These are phyloP conservation scores for Stenodera caucasica DNA, from an alignment of 2,888 invertebrate genomes.

Conservation along the genomic window DNA sequence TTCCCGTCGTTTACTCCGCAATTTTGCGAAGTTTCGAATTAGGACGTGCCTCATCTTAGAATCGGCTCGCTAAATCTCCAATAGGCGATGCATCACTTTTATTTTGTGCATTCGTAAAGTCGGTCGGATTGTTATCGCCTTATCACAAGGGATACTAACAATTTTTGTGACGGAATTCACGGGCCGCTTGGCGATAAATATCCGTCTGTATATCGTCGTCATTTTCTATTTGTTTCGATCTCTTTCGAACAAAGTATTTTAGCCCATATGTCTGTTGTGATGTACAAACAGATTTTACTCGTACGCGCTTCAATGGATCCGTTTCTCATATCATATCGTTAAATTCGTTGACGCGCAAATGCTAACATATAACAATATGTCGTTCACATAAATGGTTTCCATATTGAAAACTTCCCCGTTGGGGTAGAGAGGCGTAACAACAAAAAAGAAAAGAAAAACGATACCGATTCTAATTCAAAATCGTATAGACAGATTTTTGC, in stretches of 20 bases:
- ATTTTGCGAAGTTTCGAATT: no score
- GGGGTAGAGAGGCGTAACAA: no score
- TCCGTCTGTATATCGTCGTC: constrained; percentile 12
- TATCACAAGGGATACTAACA: no score
- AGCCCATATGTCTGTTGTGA: constrained; percentile 42
- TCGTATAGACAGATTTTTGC: neutral
- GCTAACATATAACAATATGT: constrained; percentile 36
- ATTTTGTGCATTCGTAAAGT: no score
- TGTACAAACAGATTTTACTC: constrained; percentile 36
- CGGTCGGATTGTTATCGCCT: no score
- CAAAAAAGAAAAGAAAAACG: neutral
- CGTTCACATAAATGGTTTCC: constrained; percentile 33
- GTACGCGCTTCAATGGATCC: constrained; percentile 33
- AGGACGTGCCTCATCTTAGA: no score
- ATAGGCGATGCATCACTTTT: no score
- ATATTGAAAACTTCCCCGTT: constrained; percentile 20
- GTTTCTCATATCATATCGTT: constrained; percentile 38
- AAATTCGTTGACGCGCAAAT: constrained; percentile 35
- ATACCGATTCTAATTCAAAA: neutral
- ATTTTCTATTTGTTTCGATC: constrained; percentile 24
- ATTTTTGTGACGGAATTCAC: constrained; percentile 29
- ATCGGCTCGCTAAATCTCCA: no score
- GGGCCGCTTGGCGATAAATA: constrained; percentile 34
- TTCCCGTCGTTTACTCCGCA: no score
- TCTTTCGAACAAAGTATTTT: constrained; percentile 15